These are phyloP conservation scores for Cryptus viduatorius DNA, from an alignment of 2,888 invertebrate species.

Conservation along the genomic window DNA sequence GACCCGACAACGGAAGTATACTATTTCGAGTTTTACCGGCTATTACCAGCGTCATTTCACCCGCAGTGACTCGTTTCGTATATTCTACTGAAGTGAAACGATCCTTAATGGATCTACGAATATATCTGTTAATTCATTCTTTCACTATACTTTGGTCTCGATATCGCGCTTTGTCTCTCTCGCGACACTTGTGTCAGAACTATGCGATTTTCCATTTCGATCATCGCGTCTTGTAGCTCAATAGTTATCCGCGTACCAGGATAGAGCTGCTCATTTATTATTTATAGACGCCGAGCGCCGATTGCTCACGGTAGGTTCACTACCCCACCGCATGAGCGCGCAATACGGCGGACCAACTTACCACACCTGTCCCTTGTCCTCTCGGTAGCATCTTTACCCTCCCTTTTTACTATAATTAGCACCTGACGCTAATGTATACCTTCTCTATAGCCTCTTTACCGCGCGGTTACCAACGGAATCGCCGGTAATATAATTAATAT, in stretches of 20 bases:
- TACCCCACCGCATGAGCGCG: not conserved
- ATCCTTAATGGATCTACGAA: not conserved
- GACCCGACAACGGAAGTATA: constrained; percentile 15
- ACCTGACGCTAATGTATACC: not conserved
- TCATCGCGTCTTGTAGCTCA: not conserved
- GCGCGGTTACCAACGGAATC: not conserved
- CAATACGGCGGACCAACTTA: not conserved
- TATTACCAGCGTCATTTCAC: not conserved
- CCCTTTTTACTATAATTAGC: not conserved
- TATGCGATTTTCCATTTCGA: constrained; percentile 11
- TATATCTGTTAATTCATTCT: not conserved
- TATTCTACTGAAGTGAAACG: not conserved
- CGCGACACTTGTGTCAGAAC: not conserved
- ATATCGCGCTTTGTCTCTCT: not conserved
- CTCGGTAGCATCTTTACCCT: not conserved
- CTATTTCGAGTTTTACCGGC: constrained; percentile 25
- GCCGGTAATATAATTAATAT: not conserved
- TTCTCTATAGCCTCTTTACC: not conserved
- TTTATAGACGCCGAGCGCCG: not conserved
- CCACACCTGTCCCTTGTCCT: not conserved
- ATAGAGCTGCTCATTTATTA: not conserved
- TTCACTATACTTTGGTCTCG: not conserved
- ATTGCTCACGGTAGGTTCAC: not conserved
- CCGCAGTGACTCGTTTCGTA: not conserved
- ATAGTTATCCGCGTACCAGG: constrained; percentile 12